Evolutionary conservation across 2,888 invertebrate genomes (phyloP), one percentile per base, ranked within the genome.

Genomic region (Dione juno): DNA sequence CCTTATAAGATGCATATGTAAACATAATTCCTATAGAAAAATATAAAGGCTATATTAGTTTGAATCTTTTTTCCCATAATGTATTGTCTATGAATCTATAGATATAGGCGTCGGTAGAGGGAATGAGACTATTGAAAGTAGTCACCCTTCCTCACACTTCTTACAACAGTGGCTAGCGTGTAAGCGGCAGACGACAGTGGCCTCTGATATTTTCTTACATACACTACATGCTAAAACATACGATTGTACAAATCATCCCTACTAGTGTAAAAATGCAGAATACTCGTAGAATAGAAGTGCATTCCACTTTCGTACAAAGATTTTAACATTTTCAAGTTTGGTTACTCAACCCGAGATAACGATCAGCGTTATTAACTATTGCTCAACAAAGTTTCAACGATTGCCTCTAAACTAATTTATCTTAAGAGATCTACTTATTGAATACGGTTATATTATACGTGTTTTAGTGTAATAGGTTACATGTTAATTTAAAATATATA

Each of bases 331-430:
- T 10, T 28, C 21, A 61, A 28, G 14, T 21, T 43, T 1, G 21
- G 28, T 74, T 74, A 54, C 69, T 40, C 54, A 67, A 71, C 45
- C 11, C 45, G 69, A 48, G 64, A 74, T 74, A 54, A 53, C 65
- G 43, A 65, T 61, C 64, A 35, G 28, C 41, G 72, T 70, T 67
- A 67, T 40, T 48, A 50, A 67, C 67, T 67, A 71, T 74, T 74
- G 69, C 69, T 35, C 50, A 74, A 74, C 67, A 64, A 59, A 69
- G 67, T 69, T 74, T 63, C 74, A 65, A 67, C 67, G 59, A 74
- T 65, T 69, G 74, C 74, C 67, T 74, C 71, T 67, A 71, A 59
- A 53, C 52, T 59, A 70, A 45, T 58, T 69, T 70, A 74, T 71
- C 69, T 70, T 54, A 45, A 65, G 69, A 74, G 64, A 64, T 64